Conservation (phyloP, 2,797 vertebrate species). For the Sitta carolinensis region DNA sequence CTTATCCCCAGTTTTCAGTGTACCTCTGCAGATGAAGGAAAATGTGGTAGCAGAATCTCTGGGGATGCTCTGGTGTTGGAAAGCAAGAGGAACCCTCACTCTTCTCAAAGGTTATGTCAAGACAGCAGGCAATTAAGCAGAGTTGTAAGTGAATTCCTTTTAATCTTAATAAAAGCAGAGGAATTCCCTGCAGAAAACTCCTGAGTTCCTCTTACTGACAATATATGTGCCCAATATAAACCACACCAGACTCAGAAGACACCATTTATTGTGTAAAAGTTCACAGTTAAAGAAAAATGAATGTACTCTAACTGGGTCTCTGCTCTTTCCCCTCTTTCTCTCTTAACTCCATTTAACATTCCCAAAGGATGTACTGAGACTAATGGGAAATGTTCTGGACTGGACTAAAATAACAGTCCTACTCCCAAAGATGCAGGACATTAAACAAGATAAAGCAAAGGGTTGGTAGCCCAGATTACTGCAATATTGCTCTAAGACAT, state of each 20-base stretch:
- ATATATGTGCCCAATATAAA: background rate
- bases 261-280: background rate
- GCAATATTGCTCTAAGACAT: background rate
- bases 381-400: background rate
- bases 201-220: background rate
- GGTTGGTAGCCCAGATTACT: background rate
- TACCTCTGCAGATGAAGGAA: background rate
- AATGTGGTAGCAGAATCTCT: fast-evolving
- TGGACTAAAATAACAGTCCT: background rate
- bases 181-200: background rate
- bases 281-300: background rate
- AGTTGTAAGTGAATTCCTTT: background rate
- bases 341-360: background rate
- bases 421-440: background rate
- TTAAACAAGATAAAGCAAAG: background rate
- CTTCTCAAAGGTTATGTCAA: slow-evolving; percentile 11
- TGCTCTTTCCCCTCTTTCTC: background rate
- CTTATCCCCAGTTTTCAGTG: background rate
- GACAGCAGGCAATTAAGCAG: background rate
- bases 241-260: background rate
- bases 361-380: background rate
- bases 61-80: background rate
- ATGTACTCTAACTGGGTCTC: background rate
- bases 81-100: background rate
- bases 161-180: slow-evolving; percentile 7